These are phyloP conservation scores for Oreochromis aureus DNA, from an alignment of 2,113 vertebrate genomes.

Conservation along the genomic window DNA sequence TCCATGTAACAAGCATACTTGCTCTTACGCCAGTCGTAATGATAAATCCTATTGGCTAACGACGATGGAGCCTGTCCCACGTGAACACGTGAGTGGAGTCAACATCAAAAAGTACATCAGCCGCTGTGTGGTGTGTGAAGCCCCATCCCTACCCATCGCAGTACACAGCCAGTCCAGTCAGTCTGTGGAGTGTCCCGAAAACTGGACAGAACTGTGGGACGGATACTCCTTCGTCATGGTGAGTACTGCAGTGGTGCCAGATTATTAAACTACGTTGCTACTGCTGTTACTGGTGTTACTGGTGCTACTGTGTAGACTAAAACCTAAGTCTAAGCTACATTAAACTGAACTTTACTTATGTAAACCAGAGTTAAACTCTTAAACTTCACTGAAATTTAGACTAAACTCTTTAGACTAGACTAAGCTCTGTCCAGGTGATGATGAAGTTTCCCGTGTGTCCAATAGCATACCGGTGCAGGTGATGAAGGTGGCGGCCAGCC, in stretches of 20 bases:
- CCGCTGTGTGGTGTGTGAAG: slow-evolving; percentile 87
- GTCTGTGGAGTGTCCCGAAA: slow-evolving; percentile 75
- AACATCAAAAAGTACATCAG: slow-evolving; percentile 79
- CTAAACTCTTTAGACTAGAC: not conserved
- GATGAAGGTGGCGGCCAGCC: slow-evolving; percentile 89
- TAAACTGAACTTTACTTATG: not conserved
- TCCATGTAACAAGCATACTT: slow-evolving; percentile 79
- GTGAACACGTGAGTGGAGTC: slow-evolving; percentile 63
- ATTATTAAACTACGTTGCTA: fast-evolving
- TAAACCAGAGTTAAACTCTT: not conserved
- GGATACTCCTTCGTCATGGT: slow-evolving; percentile 95
- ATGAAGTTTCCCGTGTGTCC: slow-evolving; percentile 10
- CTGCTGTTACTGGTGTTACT: not conserved
- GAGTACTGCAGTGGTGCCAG: slow-evolving; percentile 20
- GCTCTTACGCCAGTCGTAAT: slow-evolving; percentile 83
- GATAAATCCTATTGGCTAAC: slow-evolving; percentile 94
- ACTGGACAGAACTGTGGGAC: slow-evolving; percentile 84
- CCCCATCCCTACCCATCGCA: slow-evolving; percentile 69
- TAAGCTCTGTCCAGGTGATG: not conserved
- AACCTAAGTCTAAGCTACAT: not conserved
- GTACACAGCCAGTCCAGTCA: slow-evolving; percentile 82
- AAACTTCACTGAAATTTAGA: not conserved
- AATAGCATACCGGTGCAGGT: slow-evolving; percentile 89
- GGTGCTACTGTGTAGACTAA: not conserved
- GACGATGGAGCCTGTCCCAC: slow-evolving; percentile 66